phyloP scores from a whole-genome alignment of 2,797 vertebrate species.

The Schizopygopsis pylzovi region DNA sequence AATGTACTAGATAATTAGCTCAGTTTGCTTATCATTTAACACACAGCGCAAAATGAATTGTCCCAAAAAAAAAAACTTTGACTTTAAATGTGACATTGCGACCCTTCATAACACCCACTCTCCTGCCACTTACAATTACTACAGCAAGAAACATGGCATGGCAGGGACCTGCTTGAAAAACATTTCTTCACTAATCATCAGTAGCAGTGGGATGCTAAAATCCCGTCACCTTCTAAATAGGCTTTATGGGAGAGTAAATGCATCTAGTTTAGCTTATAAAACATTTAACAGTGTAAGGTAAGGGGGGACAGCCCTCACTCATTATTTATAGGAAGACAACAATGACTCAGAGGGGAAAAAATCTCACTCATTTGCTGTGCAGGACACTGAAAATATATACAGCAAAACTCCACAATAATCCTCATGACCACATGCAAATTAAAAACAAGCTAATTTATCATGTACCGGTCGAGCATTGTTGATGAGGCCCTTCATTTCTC shows the following conservation, averaged over 20 bases:
- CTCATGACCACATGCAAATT: slow-evolving; percentile 75
- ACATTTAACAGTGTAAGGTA: slow-evolving; percentile 60
- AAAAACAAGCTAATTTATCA: slow-evolving; percentile 78
- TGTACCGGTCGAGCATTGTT: slow-evolving; percentile 62
- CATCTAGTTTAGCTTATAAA: slow-evolving; percentile 65
- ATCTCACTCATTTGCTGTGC: slow-evolving; percentile 61
- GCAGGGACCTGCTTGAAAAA: not conserved
- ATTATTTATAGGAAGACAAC: slow-evolving; percentile 68
- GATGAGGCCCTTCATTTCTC: slow-evolving; percentile 65
- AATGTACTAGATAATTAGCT: not conserved
- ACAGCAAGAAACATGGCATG: not conserved
- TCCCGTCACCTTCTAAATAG: slow-evolving; percentile 61
- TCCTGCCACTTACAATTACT: not conserved
- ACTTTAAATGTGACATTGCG: not conserved
- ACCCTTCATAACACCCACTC: not conserved
- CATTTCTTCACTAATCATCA: slow-evolving; percentile 22
- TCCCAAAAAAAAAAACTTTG: not conserved
- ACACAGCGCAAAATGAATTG: not conserved
- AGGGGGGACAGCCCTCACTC: slow-evolving; percentile 38
- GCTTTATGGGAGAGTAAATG: slow-evolving; percentile 66
- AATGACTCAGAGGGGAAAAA: slow-evolving; percentile 59
- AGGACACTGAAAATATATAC: slow-evolving; percentile 67
- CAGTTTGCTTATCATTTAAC: not conserved
- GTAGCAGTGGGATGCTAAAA: slow-evolving; percentile 41
- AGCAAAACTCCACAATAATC: slow-evolving; percentile 67